These are phyloP conservation scores for Antechinus stuartii DNA, from an alignment of 2,113 vertebrate genomes.

Conservation along the genomic window DNA sequence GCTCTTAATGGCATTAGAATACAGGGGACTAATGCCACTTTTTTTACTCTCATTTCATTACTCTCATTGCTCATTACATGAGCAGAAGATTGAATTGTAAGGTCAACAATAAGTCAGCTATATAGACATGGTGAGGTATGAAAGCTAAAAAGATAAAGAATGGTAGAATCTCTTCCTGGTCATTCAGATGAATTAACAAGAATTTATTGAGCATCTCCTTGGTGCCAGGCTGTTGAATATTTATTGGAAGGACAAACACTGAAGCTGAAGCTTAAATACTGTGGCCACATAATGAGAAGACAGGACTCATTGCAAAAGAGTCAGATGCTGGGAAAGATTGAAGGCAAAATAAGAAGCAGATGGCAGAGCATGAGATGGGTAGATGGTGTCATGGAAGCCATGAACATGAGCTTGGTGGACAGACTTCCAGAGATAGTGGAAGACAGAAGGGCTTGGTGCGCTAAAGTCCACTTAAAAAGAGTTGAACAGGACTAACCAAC, in stretches of 20 bases:
- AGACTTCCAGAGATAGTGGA: not conserved
- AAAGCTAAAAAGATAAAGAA: not conserved
- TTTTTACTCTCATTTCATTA: not conserved
- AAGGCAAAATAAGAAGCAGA: not conserved
- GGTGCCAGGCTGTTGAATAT: not conserved
- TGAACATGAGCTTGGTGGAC: not conserved
- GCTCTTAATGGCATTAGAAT: constrained; percentile 36
- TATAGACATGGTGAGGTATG: not conserved
- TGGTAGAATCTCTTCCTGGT: not conserved
- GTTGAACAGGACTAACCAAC: not conserved
- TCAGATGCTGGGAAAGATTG: not conserved
- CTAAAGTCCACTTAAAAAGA: not conserved
- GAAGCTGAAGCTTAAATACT: not conserved
- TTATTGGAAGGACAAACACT: not conserved
- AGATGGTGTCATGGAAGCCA: not conserved
- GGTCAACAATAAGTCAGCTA: not conserved
- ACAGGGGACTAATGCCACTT: constrained; percentile 19
- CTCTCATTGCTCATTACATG: not conserved
- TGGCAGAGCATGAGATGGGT: not conserved
- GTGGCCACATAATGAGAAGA: not conserved
- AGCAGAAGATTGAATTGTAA: not conserved
- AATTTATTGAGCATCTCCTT: not conserved
- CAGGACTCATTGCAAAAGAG: not conserved
- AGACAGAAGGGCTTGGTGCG: not conserved
- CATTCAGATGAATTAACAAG: not conserved